A percentile compares a stretch with the other conserved stretches of the same genome.
Conservation (phyloP, 2,797 vertebrate genomes). For the Scyliorhinus canicula region DNA sequence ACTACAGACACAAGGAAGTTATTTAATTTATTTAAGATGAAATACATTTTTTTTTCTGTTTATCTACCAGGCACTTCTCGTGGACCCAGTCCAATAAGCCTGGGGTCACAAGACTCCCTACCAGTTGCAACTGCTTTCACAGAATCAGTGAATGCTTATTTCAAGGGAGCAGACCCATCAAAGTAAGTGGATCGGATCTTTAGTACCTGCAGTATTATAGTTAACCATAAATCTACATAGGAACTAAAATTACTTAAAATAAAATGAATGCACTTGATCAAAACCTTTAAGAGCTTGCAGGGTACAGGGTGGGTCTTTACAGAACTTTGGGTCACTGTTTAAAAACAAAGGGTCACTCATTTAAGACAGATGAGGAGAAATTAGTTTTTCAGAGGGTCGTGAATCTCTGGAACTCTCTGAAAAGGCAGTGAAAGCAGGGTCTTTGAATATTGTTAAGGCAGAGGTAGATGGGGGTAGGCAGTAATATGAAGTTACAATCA, state of each 20-base stretch:
- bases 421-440: too few relatives aligned
- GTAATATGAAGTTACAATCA: too few relatives aligned
- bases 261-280: neutral
- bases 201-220: neutral
- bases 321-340: too few relatives aligned
- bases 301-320: too few relatives aligned
- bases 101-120: conserved; percentile 85
- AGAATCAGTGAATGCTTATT: conserved; percentile 97
- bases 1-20: neutral
- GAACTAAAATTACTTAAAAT: neutral
- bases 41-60: neutral
- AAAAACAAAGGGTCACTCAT: too few relatives aligned
- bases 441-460: too few relatives aligned
- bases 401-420: too few relatives aligned
- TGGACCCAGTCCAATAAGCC: conserved; percentile 91
- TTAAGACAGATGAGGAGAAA: too few relatives aligned
- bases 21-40: neutral
- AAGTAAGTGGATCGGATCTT: conserved; percentile 67
- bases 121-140: conserved; percentile 96
- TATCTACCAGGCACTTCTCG: conserved; percentile 79
- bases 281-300: too few relatives aligned
- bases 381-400: too few relatives aligned
- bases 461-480: too few relatives aligned
- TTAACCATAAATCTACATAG: neutral
- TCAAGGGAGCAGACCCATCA: conserved; percentile 96